Conservation (phyloP, 2,797 vertebrate genomes). For the Hippocampus kuda region DNA sequence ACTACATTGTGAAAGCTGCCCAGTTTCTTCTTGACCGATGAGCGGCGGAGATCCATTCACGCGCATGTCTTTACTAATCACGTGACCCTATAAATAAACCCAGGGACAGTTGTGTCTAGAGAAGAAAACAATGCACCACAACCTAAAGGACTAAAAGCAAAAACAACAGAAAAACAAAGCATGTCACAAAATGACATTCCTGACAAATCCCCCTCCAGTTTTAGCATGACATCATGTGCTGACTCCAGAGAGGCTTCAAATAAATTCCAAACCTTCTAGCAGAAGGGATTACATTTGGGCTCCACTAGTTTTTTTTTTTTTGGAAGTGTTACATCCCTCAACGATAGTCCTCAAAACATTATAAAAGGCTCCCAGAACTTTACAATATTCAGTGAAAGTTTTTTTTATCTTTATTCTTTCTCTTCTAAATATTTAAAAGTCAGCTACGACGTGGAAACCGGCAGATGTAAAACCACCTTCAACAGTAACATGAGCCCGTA, state of each 20-base stretch:
- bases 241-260: constrained; percentile 57
- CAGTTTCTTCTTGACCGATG: constrained; percentile 52
- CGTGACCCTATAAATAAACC: constrained; percentile 73
- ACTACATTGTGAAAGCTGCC: constrained; percentile 68
- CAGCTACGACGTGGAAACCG: constrained; percentile 68
- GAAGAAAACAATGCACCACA: constrained; percentile 64
- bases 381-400: constrained; percentile 51
- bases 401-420: constrained; percentile 41
- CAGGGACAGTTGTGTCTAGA: constrained; percentile 61
- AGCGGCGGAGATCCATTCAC: constrained; percentile 50
- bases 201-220: constrained; percentile 48
- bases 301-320: constrained; percentile 57
- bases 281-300: constrained; percentile 65
- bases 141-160: constrained; percentile 67
- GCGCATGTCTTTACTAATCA: constrained; percentile 63
- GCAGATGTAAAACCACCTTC: constrained; percentile 79
- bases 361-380: constrained; percentile 34
- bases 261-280: constrained; percentile 62
- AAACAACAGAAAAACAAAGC: constrained; percentile 44
- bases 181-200: constrained; percentile 48
- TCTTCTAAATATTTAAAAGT: constrained; percentile 64
- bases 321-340: constrained; percentile 58
- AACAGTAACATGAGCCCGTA: constrained; percentile 67
- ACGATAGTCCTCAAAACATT: constrained; percentile 54
- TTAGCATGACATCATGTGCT: constrained; percentile 59